Evolutionary conservation across 2,888 invertebrate species (phyloP).

Genomic region (Cantharis rufa): DNA sequence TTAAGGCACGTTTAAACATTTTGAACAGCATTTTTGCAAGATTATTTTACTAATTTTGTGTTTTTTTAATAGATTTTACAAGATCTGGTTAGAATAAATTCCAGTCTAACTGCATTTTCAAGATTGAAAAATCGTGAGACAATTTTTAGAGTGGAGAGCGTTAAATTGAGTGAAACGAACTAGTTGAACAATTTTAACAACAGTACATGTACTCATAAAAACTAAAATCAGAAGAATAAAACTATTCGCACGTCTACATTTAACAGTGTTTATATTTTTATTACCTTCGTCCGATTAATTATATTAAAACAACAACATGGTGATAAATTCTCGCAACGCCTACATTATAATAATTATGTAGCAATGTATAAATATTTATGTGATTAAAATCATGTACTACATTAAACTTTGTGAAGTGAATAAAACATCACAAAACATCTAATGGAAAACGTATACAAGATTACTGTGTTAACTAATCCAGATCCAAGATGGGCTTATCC

Average conservation of each 20-base stretch:
- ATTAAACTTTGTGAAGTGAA: not conserved
- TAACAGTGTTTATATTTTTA: not conserved
- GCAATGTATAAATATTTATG: not conserved
- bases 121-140: not conserved
- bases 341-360: not conserved
- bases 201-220: not conserved
- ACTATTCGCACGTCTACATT: not conserved
- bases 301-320: not conserved
- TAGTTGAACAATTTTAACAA: not conserved
- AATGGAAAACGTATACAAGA: constrained; percentile 71
- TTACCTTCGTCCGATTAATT: not conserved
- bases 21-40: not conserved
- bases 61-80: not conserved
- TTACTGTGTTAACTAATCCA: constrained; percentile 67
- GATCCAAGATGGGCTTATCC: constrained; percentile 65
- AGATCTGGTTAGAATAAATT: not conserved
- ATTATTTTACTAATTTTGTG: not conserved
- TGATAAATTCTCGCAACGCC: not conserved
- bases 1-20: too few species aligned
- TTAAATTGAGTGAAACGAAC: not conserved
- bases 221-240: not conserved
- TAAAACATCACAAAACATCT: not conserved
- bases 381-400: not conserved
- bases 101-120: not conserved
- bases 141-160: not conserved